Conservation (phyloP, 1,140 invertebrate species). For the Diorhabda carinulata region DNA sequence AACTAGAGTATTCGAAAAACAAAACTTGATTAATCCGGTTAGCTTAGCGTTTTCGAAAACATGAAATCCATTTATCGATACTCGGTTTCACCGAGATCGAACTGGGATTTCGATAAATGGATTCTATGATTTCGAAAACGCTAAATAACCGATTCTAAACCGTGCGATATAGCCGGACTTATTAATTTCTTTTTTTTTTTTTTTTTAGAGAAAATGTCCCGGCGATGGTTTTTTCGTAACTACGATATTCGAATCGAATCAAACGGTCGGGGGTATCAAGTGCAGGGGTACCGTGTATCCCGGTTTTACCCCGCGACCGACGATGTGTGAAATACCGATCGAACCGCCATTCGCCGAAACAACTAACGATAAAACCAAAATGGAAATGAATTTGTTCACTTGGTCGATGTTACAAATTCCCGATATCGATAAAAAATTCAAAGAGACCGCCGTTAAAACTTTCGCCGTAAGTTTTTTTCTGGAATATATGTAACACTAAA, state of each 20-base stretch:
- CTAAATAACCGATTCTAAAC: too few relatives aligned
- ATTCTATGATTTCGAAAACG: too few relatives aligned
- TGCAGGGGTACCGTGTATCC: constrained; percentile 88
- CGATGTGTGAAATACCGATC: constrained; percentile 66
- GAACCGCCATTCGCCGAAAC: constrained; percentile 77
- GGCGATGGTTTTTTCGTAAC: constrained; percentile 81
- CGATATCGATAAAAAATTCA: constrained; percentile 59
- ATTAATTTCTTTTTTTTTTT: constrained; percentile 10
- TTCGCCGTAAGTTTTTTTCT: constrained; percentile 69
- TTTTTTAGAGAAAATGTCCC: constrained; percentile 52
- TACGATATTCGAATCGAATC: constrained; percentile 69
- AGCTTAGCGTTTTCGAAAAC: too few relatives aligned
- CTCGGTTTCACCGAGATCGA: too few relatives aligned
- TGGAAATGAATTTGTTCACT: constrained; percentile 73
- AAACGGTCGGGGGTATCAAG: constrained; percentile 74
- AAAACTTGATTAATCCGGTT: too few relatives aligned
- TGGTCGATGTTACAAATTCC: constrained; percentile 58
- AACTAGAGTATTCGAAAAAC: too few relatives aligned
- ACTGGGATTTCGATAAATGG: too few relatives aligned
- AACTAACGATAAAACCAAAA: constrained; percentile 72
- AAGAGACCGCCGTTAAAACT: constrained; percentile 80
- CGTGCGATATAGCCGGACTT: background rate
- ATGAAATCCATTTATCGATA: too few relatives aligned
- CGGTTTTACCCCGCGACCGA: constrained; percentile 77
- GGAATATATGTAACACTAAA: too few relatives aligned